These are phyloP conservation scores for Leptopilina syphax DNA, from an alignment of 2,888 invertebrate species.

Conservation along the genomic window DNA sequence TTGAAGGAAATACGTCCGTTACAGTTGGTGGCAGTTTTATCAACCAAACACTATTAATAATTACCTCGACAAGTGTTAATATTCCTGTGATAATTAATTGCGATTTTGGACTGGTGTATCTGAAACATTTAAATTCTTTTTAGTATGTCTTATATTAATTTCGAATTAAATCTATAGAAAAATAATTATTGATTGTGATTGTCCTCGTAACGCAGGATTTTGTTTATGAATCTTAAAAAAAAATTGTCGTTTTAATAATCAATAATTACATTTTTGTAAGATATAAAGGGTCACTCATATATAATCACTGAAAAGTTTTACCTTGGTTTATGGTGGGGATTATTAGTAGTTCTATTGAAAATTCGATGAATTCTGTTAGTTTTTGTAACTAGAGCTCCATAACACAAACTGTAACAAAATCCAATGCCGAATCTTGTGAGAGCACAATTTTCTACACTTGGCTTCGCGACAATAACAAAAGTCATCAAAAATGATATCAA, in stretches of 20 bases:
- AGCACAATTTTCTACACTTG: conserved; percentile 76
- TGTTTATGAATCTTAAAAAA: too few species aligned
- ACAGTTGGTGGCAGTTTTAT: conserved; percentile 75
- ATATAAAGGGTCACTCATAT: too few species aligned
- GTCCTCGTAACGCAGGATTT: too few species aligned
- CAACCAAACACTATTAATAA: conserved; percentile 78
- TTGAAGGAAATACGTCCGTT: conserved; percentile 73
- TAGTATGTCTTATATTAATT: background rate
- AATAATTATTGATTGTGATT: too few species aligned
- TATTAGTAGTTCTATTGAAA: conserved; percentile 75
- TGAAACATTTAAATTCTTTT: conserved; percentile 52
- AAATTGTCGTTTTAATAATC: too few species aligned
- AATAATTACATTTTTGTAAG: too few species aligned
- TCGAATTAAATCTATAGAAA: too few species aligned
- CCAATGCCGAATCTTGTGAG: conserved; percentile 78
- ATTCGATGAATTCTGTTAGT: conserved; percentile 80
- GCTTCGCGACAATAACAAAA: conserved; percentile 78
- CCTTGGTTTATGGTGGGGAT: conserved; percentile 74
- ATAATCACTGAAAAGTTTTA: conserved; percentile 46
- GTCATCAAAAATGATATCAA: conserved; percentile 78
- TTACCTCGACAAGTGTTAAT: conserved; percentile 77
- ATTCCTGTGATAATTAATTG: conserved; percentile 78
- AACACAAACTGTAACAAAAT: conserved; percentile 79
- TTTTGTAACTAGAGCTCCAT: conserved; percentile 79
- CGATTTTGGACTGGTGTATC: conserved; percentile 77